A percentile compares a stretch with the other conserved stretches of the same genome.
Evolutionary conservation across 2,113 vertebrate genomes (phyloP).

Genomic region (Alethe diademata): DNA sequence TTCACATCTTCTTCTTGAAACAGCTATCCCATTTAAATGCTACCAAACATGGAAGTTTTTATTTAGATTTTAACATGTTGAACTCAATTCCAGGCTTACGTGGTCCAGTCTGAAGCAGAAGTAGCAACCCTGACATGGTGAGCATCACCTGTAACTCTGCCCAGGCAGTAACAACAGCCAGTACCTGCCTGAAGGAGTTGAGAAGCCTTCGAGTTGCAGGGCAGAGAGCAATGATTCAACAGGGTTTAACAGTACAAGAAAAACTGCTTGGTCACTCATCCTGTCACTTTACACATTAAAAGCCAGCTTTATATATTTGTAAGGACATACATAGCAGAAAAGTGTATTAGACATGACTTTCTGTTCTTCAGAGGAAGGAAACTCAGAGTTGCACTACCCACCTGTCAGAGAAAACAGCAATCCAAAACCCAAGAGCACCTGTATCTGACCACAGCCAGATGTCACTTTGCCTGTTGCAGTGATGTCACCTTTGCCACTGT

Average conservation of each 20-base stretch:
- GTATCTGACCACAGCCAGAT: neutral
- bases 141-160: neutral
- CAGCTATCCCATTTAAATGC: neutral
- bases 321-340: neutral
- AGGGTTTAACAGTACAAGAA: neutral
- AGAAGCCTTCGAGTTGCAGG: rapidly evolving
- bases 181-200: neutral
- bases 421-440: neutral
- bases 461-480: neutral
- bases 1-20: neutral
- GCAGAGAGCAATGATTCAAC: neutral
- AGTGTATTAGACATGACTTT: neutral
- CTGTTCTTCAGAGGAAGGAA: neutral
- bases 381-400: neutral
- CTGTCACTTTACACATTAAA: neutral
- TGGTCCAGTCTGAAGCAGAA: neutral
- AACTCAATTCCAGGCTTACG: neutral
- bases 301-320: neutral
- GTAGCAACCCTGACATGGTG: neutral
- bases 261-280: neutral
- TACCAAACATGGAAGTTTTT: neutral
- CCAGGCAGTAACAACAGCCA: neutral
- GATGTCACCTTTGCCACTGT: neutral
- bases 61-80: neutral
- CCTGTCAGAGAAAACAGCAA: neutral